Conservation (phyloP, 2,113 vertebrate species). For the Prinia subflava region DNA sequence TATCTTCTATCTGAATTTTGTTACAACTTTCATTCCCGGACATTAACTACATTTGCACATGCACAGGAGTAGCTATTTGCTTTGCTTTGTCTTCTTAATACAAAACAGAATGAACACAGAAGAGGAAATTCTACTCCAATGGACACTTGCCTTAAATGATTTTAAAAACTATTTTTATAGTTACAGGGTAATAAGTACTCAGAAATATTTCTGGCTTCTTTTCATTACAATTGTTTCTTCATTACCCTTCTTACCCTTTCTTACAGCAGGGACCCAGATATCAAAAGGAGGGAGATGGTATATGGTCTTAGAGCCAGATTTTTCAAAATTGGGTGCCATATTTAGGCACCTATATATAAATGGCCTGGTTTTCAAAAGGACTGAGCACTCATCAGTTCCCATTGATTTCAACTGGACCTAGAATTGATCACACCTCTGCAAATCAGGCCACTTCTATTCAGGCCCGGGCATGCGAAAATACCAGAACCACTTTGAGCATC, state of each 20-base stretch:
- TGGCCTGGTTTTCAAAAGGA: conserved; percentile 47
- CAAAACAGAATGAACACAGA: neutral
- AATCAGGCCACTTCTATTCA: conserved; percentile 19
- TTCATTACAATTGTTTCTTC: neutral
- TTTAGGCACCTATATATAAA: conserved; percentile 61
- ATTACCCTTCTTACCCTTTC: conserved; percentile 23
- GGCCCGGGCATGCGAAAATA: rapidly evolving
- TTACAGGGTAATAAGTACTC: neutral
- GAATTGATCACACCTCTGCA: conserved; percentile 37
- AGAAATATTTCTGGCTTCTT: neutral
- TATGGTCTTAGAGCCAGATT: conserved; percentile 10
- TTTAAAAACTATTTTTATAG: neutral
- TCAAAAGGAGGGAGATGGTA: neutral
- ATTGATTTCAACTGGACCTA: conserved; percentile 38
- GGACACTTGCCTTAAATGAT: neutral
- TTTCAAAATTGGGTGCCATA: conserved; percentile 51
- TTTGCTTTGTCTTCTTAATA: neutral
- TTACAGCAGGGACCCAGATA: conserved; percentile 8
- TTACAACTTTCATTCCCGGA: neutral
- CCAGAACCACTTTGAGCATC: neutral
- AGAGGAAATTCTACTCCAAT: neutral
- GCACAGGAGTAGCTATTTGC: neutral
- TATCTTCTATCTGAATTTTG: neutral
- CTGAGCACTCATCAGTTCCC: conserved; percentile 39
- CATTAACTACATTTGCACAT: neutral